A percentile compares a stretch with the other conserved stretches of the same genome.
These are phyloP conservation scores for Manis pentadactyla DNA, from an alignment of 2,797 vertebrate genomes.

Conservation along the genomic window DNA sequence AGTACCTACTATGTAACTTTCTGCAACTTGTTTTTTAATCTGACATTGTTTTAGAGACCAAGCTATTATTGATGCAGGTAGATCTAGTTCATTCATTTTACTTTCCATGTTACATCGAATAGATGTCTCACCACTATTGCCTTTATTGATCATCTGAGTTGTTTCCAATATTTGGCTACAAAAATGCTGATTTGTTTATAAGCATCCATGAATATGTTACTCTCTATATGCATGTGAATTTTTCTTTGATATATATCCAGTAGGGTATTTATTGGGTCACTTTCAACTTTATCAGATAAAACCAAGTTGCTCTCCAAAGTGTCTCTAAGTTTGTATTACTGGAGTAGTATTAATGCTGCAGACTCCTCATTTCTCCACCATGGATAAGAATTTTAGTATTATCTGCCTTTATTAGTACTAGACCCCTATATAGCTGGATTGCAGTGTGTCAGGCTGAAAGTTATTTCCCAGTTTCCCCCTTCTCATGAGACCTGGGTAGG, in stretches of 20 bases:
- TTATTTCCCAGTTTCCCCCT: not conserved
- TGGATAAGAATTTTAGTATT: not conserved
- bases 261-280: not conserved
- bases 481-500: not conserved
- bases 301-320: not conserved
- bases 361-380: not conserved
- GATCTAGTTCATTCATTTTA: not conserved
- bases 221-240: not conserved
- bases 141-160: not conserved
- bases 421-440: not conserved
- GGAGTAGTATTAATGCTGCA: not conserved
- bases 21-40: not conserved
- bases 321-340: not conserved
- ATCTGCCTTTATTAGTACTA: not conserved
- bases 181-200: not conserved
- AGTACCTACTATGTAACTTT: not conserved
- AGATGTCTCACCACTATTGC: not conserved
- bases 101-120: not conserved
- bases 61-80: not conserved
- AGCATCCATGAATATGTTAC: not conserved
- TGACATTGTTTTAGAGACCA: not conserved
- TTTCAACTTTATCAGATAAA: not conserved
- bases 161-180: not conserved
- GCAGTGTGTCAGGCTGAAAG: not conserved
- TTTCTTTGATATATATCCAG: not conserved